These are phyloP conservation scores for Phymanthus crucifer DNA, from an alignment of 92 coral and sea anemone species.

Conservation along the genomic window DNA sequence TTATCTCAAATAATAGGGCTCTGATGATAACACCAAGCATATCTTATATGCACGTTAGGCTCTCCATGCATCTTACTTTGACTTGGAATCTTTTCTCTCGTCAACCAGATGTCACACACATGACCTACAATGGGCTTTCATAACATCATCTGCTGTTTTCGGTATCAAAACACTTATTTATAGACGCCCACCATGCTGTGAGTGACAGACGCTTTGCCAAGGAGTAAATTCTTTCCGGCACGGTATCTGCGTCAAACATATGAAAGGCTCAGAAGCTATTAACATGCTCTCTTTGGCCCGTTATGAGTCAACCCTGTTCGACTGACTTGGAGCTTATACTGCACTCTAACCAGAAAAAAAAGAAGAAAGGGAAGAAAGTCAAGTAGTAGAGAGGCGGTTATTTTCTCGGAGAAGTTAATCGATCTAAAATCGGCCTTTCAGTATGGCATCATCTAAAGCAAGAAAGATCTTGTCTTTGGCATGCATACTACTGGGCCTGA, in stretches of 20 bases:
- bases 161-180: slow-evolving; percentile 7
- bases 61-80: too few relatives aligned
- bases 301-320: background rate
- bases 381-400: background rate
- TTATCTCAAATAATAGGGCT: too few relatives aligned
- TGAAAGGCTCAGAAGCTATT: background rate
- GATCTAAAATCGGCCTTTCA: background rate
- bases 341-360: too few relatives aligned
- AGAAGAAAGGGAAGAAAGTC: background rate
- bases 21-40: too few relatives aligned
- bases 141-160: background rate
- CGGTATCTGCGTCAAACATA: background rate
- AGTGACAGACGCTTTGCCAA: slow-evolving; percentile 11
- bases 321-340: background rate
- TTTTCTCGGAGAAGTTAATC: background rate
- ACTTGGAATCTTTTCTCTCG: too few relatives aligned
- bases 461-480: background rate
- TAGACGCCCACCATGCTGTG: background rate
- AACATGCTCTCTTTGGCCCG: background rate
- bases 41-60: too few relatives aligned
- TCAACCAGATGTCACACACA: background rate
- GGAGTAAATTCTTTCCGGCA: background rate
- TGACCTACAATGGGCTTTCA: background rate
- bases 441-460: background rate
- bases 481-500: background rate